Conservation (phyloP, 2,797 vertebrate genomes). For the Coluber constrictor region DNA sequence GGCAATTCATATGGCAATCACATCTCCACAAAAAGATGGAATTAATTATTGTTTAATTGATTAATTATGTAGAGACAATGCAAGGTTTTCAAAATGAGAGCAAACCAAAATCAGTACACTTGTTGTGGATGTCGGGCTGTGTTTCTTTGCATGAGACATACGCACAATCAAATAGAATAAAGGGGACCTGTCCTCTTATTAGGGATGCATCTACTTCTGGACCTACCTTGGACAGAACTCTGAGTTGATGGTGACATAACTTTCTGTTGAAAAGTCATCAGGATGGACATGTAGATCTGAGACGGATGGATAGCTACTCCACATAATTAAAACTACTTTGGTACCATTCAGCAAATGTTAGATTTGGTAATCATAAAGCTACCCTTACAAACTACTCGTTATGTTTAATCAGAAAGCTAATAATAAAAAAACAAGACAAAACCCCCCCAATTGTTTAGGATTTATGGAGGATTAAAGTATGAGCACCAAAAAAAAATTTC, state of each 20-base stretch:
- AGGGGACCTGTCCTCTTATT: slow-evolving; percentile 22
- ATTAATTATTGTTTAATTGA: neutral
- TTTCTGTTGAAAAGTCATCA: neutral
- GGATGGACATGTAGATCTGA: neutral
- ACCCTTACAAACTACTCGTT: neutral
- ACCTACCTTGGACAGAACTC: neutral
- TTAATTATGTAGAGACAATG: neutral
- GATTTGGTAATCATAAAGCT: neutral
- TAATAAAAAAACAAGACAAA: neutral
- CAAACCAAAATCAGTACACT: neutral
- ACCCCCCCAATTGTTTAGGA: neutral
- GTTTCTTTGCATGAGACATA: neutral
- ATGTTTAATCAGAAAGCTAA: neutral
- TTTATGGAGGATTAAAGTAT: neutral
- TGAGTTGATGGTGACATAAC: neutral
- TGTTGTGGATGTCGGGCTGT: neutral
- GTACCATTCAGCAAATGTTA: neutral
- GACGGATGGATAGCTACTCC: neutral
- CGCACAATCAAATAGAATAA: neutral
- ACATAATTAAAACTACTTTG: neutral
- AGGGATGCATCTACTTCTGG: neutral
- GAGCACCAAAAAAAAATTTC: neutral
- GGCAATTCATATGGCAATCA: neutral
- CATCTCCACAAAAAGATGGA: slow-evolving; percentile 13
- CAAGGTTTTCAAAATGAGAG: slow-evolving; percentile 26